phyloP scores from a whole-genome alignment of 2,888 invertebrate genomes.

The Stenotaenia linearis region DNA sequence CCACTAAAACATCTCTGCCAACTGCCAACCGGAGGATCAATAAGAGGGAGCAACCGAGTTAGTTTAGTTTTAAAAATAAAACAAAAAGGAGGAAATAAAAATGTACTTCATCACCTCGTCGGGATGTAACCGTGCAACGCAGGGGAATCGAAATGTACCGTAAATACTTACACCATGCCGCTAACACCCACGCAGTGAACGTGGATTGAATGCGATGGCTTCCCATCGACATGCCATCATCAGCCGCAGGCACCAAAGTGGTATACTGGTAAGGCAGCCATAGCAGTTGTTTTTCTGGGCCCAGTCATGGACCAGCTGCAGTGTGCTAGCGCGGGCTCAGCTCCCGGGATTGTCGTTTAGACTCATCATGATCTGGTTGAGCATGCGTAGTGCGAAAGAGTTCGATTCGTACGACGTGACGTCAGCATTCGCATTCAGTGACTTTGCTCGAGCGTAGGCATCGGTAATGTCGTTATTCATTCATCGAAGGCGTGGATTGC shows the following conservation, averaged over 20 bases:
- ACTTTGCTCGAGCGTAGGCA: not conserved
- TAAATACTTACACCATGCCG: not conserved
- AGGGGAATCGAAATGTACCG: not conserved
- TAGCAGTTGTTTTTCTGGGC: not conserved
- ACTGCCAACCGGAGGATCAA: not conserved
- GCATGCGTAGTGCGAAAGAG: not conserved
- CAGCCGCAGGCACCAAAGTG: not conserved
- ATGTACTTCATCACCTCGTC: not conserved
- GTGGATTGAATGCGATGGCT: not conserved
- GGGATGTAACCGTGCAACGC: not conserved
- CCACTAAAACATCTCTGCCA: not conserved
- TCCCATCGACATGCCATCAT: slow-evolving; percentile 7
- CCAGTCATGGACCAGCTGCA: not conserved
- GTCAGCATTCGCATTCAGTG: not conserved
- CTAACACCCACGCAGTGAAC: not conserved
- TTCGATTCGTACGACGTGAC: not conserved
- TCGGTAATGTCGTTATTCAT: not conserved
- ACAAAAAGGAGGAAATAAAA: not conserved
- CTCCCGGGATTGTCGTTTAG: not conserved
- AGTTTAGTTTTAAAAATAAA: not conserved
- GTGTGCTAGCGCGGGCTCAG: not conserved
- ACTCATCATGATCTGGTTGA: not conserved
- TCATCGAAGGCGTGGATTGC: not conserved
- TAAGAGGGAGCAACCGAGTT: not conserved
- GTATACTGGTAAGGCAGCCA: not conserved